A percentile compares a stretch with the other conserved stretches of the same genome.
Evolutionary conservation across 1,140 invertebrate genomes (phyloP).

Genomic region (Bombus polaris): DNA sequence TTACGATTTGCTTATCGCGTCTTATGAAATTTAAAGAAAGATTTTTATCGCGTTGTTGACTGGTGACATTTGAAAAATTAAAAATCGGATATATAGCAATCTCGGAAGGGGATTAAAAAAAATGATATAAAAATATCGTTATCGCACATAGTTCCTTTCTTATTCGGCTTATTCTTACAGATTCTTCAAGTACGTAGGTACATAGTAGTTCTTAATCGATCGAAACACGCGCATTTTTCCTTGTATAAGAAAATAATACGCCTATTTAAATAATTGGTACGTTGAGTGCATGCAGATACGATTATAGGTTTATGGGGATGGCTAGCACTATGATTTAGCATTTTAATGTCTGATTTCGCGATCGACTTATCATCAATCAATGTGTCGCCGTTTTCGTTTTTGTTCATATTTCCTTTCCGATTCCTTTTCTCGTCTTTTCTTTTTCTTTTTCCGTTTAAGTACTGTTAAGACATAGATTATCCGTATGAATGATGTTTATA

Average conservation of each 20-base stretch:
- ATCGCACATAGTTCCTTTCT: background rate
- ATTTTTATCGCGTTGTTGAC: slow-evolving; percentile 11
- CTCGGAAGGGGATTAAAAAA: background rate
- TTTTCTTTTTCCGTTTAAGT: slow-evolving; percentile 29
- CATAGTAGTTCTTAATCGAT: background rate
- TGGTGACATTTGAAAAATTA: slow-evolving; percentile 13
- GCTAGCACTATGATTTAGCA: slow-evolving; percentile 47
- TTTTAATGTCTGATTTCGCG: slow-evolving; percentile 20
- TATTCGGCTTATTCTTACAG: background rate
- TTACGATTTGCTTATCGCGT: slow-evolving; percentile 3
- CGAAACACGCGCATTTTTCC: slow-evolving; percentile 1
- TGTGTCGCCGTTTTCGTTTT: slow-evolving; percentile 32
- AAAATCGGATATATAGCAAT: background rate
- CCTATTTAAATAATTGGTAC: slow-evolving; percentile 3
- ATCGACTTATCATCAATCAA: slow-evolving; percentile 13
- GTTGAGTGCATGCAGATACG: slow-evolving; percentile 20
- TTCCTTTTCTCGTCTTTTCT: background rate
- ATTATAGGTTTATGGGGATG: slow-evolving; percentile 64
- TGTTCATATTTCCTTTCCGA: slow-evolving; percentile 40
- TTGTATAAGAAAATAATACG: background rate
- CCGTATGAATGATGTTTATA: slow-evolving; percentile 64
- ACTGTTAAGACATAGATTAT: slow-evolving; percentile 63
- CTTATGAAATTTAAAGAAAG: background rate
- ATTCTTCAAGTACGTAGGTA: background rate
- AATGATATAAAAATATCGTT: background rate